Conservation (phyloP, 2,888 invertebrate species). For the Gasteruption jaculator region DNA sequence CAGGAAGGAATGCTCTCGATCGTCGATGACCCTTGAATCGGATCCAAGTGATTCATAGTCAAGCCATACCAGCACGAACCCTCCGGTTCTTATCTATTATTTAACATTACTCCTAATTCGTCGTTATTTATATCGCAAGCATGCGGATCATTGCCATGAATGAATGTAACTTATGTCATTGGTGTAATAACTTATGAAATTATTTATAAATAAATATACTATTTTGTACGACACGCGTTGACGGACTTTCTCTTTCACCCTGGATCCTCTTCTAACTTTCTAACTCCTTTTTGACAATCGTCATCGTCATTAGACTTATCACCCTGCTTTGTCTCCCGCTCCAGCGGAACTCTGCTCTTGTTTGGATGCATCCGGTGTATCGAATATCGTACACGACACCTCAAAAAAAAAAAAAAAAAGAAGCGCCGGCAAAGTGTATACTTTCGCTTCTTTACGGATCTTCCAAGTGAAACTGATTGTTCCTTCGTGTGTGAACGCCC, state of each 20-base stretch:
- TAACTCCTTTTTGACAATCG: conserved; percentile 1
- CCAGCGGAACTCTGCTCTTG: conserved; percentile 31
- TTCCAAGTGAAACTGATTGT: conserved; percentile 48
- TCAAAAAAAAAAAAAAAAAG: conserved; percentile 19
- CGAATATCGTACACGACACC: conserved; percentile 22
- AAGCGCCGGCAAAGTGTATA: conserved; percentile 24
- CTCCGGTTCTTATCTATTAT: too few species aligned
- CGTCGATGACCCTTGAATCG: too few species aligned
- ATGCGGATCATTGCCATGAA: too few species aligned
- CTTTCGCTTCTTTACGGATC: conserved; percentile 44
- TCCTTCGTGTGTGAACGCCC: conserved; percentile 42
- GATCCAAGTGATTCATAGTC: too few species aligned
- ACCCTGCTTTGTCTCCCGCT: background rate
- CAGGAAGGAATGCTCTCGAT: too few species aligned
- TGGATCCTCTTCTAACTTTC: conserved; percentile 7
- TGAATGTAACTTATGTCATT: too few species aligned
- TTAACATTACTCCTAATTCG: too few species aligned
- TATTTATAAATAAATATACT: conserved; percentile 39
- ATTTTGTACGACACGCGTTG: conserved; percentile 29
- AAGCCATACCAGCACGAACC: too few species aligned
- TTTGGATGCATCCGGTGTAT: conserved; percentile 46
- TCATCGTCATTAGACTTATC: background rate
- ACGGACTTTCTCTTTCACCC: background rate
- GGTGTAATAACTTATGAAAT: conserved; percentile 34
- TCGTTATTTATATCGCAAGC: too few species aligned